phyloP scores from a whole-genome alignment of 1,140 invertebrate species.

The Ips typographus region DNA sequence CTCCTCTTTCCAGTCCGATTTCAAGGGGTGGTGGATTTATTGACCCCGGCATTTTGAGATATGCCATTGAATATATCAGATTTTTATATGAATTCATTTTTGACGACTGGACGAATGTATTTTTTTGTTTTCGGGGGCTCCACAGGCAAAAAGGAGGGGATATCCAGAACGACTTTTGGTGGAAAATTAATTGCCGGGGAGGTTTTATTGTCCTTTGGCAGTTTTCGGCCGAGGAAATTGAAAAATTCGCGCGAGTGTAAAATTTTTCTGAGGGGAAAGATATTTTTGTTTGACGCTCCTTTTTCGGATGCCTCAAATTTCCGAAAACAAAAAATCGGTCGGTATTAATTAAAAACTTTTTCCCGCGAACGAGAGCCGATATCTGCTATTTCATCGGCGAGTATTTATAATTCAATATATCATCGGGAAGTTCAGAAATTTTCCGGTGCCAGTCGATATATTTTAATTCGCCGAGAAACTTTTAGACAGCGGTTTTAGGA shows the following conservation, averaged over 20 bases:
- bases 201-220: slow-evolving; percentile 19
- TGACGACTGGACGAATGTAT: slow-evolving; percentile 35
- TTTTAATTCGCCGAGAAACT: slow-evolving; percentile 33
- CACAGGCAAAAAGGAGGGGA: slow-evolving; percentile 9
- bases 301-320: too few species aligned
- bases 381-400: slow-evolving; percentile 20
- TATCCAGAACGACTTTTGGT: slow-evolving; percentile 30
- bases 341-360: slow-evolving; percentile 16
- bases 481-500: slow-evolving; percentile 39
- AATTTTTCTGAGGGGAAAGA: not conserved
- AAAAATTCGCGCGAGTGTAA: slow-evolving; percentile 24
- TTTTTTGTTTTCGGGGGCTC: slow-evolving; percentile 18
- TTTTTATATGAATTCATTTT: slow-evolving; percentile 37
- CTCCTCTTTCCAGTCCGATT: slow-evolving; percentile 19
- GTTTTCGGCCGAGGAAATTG: slow-evolving; percentile 23
- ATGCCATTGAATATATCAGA: slow-evolving; percentile 36
- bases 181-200: slow-evolving; percentile 32
- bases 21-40: slow-evolving; percentile 33
- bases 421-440: slow-evolving; percentile 35
- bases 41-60: slow-evolving; percentile 34
- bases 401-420: slow-evolving; percentile 36
- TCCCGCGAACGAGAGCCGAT: slow-evolving; percentile 7
- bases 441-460: slow-evolving; percentile 34
- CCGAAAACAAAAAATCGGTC: not conserved
- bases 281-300: too few species aligned